phyloP scores from a whole-genome alignment of 2,888 invertebrate species.

The Tholera decimalis region DNA sequence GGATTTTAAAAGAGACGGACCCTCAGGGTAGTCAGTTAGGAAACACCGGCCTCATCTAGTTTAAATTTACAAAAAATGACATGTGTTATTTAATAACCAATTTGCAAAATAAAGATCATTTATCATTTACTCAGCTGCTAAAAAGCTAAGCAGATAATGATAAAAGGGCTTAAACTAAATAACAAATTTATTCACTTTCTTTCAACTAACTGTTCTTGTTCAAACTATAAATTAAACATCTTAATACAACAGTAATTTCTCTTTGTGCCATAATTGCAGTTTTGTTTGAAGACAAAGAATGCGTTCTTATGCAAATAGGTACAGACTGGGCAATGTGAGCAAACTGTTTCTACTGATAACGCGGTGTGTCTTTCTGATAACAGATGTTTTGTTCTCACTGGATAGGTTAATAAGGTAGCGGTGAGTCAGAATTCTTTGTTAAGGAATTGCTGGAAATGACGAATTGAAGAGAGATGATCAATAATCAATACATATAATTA shows the following conservation, averaged over 20 bases:
- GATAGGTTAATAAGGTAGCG: constrained; percentile 14
- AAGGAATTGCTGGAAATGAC: background rate
- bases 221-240: constrained; percentile 8
- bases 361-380: constrained; percentile 37
- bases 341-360: constrained; percentile 36
- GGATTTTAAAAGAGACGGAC: no score
- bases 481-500: background rate
- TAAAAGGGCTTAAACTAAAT: no score
- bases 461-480: background rate
- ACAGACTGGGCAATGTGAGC: constrained; percentile 4
- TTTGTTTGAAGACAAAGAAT: constrained; percentile 39
- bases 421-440: constrained; percentile 7
- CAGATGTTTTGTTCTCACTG: constrained; percentile 22
- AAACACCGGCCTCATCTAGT: no score
- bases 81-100: no score
- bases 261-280: constrained; percentile 33
- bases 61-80: no score
- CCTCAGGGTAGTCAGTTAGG: no score
- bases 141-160: no score
- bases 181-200: constrained; percentile 4
- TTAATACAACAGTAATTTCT: constrained; percentile 5
- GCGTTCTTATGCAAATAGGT: constrained; percentile 43
- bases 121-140: no score
- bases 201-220: background rate
- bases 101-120: no score